phyloP scores from a whole-genome alignment of 2,113 vertebrate species.

The Peromyscus polionotus region DNA sequence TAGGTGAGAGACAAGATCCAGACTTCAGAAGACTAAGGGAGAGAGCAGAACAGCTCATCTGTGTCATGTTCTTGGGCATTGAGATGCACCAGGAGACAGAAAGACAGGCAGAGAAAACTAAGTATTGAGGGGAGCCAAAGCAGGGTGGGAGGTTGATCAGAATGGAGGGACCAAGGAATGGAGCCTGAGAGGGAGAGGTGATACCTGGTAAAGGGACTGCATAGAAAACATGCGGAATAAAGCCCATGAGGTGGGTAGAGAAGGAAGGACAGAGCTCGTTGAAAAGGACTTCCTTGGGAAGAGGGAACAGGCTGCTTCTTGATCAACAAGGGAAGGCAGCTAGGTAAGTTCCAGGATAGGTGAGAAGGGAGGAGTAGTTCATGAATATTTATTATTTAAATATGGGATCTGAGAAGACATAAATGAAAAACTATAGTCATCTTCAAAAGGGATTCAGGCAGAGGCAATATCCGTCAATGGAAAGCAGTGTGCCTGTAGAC shows the following conservation, averaged over 20 bases:
- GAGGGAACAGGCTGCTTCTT: neutral
- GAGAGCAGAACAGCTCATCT: neutral
- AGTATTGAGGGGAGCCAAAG: neutral
- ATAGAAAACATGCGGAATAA: neutral
- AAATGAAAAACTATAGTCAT: neutral
- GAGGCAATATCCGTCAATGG: rapidly evolving
- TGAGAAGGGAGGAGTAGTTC: neutral
- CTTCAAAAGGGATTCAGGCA: neutral
- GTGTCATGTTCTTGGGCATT: rapidly evolving
- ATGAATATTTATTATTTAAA: neutral
- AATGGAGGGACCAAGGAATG: neutral
- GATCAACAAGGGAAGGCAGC: neutral
- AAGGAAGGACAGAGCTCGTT: too few relatives aligned
- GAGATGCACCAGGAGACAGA: neutral
- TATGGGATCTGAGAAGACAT: neutral
- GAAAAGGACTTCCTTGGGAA: neutral
- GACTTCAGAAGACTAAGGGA: neutral
- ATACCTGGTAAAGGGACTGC: neutral
- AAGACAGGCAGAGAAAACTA: neutral
- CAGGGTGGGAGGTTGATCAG: neutral
- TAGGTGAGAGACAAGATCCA: neutral
- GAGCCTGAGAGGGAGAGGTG: neutral
- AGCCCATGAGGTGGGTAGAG: neutral
- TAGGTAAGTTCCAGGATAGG: neutral
- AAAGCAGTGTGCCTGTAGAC: neutral